Evolutionary conservation across 1,140 invertebrate species (phyloP).

Genomic region (Asbolus verrucosus): DNA sequence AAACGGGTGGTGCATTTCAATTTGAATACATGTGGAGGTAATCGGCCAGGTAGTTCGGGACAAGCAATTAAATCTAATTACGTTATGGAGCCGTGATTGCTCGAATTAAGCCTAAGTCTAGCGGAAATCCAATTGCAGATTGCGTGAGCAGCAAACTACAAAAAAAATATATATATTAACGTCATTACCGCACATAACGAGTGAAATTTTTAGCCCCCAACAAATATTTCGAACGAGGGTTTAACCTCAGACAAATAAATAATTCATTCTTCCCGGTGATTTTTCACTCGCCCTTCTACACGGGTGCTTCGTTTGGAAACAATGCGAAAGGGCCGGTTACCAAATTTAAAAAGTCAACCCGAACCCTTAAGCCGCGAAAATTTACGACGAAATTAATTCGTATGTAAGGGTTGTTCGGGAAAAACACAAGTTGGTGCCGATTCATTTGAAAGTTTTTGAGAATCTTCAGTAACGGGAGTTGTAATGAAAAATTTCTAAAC

Average conservation of each 20-base stretch:
- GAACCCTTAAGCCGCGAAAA: background rate
- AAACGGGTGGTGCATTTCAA: conserved; percentile 16
- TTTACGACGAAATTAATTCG: too few relatives aligned
- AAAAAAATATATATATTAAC: conserved; percentile 38
- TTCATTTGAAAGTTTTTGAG: too few relatives aligned
- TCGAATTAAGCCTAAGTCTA: conserved; percentile 55
- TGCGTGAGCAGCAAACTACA: conserved; percentile 43
- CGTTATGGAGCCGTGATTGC: conserved; percentile 56
- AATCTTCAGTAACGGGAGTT: too few relatives aligned
- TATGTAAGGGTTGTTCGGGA: too few relatives aligned
- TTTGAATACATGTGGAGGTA: conserved; percentile 9
- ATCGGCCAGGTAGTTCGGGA: conserved; percentile 36
- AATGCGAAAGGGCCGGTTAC: conserved; percentile 9
- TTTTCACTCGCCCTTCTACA: background rate
- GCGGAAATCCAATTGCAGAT: conserved; percentile 58
- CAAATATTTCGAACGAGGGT: conserved; percentile 10
- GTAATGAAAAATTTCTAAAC: too few relatives aligned
- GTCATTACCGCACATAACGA: conserved; percentile 35
- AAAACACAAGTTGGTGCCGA: too few relatives aligned
- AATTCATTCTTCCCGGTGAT: conserved; percentile 9
- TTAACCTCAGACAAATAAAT: conserved; percentile 18
- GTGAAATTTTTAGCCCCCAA: conserved; percentile 10
- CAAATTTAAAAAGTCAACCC: conserved; percentile 17
- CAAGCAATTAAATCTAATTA: conserved; percentile 58
- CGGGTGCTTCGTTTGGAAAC: conserved; percentile 20